These are phyloP conservation scores for Malacoctenus gilli DNA, from an alignment of 2,797 vertebrate genomes.

Conservation along the genomic window DNA sequence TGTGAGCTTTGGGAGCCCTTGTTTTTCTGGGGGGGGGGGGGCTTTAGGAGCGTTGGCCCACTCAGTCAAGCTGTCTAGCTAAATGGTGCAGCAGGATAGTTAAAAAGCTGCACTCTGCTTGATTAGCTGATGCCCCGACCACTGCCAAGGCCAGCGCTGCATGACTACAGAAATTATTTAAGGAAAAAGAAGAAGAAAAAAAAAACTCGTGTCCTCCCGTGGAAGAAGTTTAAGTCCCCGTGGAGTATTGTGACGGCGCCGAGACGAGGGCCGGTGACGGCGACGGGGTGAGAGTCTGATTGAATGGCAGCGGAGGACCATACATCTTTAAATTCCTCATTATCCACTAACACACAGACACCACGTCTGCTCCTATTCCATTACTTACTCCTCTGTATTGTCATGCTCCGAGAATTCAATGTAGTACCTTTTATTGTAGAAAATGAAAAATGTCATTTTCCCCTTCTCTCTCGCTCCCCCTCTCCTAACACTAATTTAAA, in stretches of 20 bases:
- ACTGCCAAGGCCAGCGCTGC: constrained; percentile 8
- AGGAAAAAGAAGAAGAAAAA: no score
- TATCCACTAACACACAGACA: constrained; percentile 76
- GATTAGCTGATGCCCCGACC: constrained; percentile 24
- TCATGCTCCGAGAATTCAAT: constrained; percentile 81
- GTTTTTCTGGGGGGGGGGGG: not conserved
- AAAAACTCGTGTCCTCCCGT: constrained; percentile 6
- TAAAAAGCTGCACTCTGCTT: constrained; percentile 1
- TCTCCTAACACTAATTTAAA: constrained; percentile 79
- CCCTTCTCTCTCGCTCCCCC: constrained; percentile 51
- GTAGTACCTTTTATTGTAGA: constrained; percentile 79
- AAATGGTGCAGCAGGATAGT: constrained; percentile 1
- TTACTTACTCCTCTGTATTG: constrained; percentile 77
- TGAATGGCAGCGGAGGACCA: constrained; percentile 69
- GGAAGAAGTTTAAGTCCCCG: constrained; percentile 41
- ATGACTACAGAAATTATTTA: constrained; percentile 30
- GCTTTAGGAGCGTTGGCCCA: no score
- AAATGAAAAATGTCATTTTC: constrained; percentile 79
- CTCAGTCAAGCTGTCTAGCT: not conserved
- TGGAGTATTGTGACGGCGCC: constrained; percentile 53
- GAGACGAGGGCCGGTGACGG: constrained; percentile 54
- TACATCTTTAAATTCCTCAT: constrained; percentile 79
- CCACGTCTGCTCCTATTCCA: constrained; percentile 75
- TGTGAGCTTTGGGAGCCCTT: no score
- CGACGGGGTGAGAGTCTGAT: constrained; percentile 44